Percentiles rank a stretch among this genome's conserved stretches.
These are phyloP conservation scores for Galerucella pusilla DNA, from an alignment of 2,888 invertebrate genomes.

Conservation along the genomic window DNA sequence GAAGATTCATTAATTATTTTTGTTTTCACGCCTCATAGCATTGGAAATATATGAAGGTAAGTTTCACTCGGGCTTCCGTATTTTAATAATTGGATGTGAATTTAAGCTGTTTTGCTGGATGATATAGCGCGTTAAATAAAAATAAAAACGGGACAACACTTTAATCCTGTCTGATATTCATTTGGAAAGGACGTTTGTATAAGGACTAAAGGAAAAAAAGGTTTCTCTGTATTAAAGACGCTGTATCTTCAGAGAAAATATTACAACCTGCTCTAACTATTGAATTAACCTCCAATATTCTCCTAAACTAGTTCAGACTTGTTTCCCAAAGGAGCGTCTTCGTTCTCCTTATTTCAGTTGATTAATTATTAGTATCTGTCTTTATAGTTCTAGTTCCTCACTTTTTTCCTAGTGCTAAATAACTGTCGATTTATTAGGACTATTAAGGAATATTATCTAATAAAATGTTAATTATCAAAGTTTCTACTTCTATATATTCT, in stretches of 20 bases:
- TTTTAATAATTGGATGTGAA: conserved; percentile 1
- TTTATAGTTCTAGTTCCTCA: too few species aligned
- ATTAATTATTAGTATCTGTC: too few species aligned
- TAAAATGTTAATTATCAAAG: too few species aligned
- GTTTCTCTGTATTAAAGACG: not conserved
- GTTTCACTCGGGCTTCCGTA: conserved; percentile 56
- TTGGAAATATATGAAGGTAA: conserved; percentile 86
- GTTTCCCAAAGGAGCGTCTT: too few species aligned
- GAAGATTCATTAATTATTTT: conserved; percentile 37
- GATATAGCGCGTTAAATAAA: not conserved
- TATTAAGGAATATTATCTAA: too few species aligned
- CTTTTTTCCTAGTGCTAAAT: too few species aligned
- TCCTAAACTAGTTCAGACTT: too few species aligned
- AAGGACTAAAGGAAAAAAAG: not conserved
- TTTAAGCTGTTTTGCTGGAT: not conserved
- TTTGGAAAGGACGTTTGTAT: not conserved
- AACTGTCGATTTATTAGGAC: too few species aligned
- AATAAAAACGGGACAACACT: not conserved
- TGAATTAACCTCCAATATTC: too few species aligned
- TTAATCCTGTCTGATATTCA: not conserved
- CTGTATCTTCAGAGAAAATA: too few species aligned
- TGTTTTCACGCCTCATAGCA: conserved; percentile 72
- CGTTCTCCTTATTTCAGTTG: too few species aligned
- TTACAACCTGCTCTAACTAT: too few species aligned
- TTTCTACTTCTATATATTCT: not conserved